Evolutionary conservation across 2,113 vertebrate species (phyloP).

Genomic region (Coregonus clupeaformis): DNA sequence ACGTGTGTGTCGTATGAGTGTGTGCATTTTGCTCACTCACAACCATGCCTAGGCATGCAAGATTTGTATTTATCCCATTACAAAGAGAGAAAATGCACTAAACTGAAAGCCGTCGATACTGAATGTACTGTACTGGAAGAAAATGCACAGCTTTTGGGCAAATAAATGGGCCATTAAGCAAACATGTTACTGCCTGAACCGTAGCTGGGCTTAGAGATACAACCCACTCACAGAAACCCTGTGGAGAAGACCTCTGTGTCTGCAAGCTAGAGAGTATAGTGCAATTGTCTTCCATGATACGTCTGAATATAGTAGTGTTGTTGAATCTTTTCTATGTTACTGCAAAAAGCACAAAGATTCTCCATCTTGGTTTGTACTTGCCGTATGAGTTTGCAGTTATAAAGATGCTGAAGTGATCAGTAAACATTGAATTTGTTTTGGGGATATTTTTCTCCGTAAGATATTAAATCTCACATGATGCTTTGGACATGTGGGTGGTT

Average conservation of each 20-base stretch:
- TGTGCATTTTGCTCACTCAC: background rate
- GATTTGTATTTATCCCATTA: slow-evolving; percentile 29
- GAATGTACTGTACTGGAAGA: slow-evolving; percentile 58
- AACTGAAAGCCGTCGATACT: slow-evolving; percentile 53
- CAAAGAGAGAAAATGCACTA: slow-evolving; percentile 48
- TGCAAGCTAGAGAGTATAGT: slow-evolving; percentile 35
- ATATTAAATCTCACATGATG: background rate
- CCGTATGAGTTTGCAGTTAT: background rate
- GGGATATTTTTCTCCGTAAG: slow-evolving; percentile 39
- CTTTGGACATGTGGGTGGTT: slow-evolving; percentile 45
- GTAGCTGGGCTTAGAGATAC: slow-evolving; percentile 66
- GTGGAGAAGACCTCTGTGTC: slow-evolving; percentile 33
- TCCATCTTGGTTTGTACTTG: slow-evolving; percentile 23
- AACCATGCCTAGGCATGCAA: background rate
- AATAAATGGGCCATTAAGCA: slow-evolving; percentile 70
- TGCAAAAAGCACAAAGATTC: slow-evolving; percentile 40
- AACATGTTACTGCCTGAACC: slow-evolving; percentile 65
- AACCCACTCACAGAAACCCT: slow-evolving; percentile 57
- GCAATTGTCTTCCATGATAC: slow-evolving; percentile 38
- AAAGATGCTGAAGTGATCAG: slow-evolving; percentile 36
- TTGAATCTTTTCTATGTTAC: slow-evolving; percentile 45
- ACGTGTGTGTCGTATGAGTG: slow-evolving; percentile 23
- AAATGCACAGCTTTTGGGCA: slow-evolving; percentile 66
- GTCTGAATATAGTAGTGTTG: background rate
- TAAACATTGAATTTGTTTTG: slow-evolving; percentile 39